Conservation (phyloP, 1,140 invertebrate genomes). For the Hypothenemus hampei region DNA sequence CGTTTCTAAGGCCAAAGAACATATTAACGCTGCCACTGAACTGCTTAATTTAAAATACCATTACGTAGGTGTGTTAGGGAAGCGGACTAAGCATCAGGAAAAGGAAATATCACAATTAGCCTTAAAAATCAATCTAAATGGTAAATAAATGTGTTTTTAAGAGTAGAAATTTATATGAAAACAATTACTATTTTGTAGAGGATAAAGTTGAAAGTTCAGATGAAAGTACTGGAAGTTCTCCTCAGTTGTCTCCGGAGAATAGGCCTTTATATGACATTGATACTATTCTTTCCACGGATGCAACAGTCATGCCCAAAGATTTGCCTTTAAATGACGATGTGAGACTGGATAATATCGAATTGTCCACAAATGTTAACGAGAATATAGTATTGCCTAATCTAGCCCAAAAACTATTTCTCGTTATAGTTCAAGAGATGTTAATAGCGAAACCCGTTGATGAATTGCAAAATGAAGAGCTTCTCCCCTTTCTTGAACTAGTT, state of each 20-base stretch:
- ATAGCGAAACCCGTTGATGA: slow-evolving; percentile 72
- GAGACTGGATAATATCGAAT: slow-evolving; percentile 71
- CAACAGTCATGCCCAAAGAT: slow-evolving; percentile 57
- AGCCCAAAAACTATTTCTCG: slow-evolving; percentile 75
- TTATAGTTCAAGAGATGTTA: slow-evolving; percentile 62
- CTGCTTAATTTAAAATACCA: slow-evolving; percentile 61
- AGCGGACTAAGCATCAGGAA: slow-evolving; percentile 83
- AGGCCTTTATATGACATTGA: slow-evolving; percentile 11
- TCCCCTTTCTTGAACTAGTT: slow-evolving; percentile 69
- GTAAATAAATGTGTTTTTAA: slow-evolving; percentile 5
- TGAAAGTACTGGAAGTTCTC: not conserved
- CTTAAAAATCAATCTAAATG: slow-evolving; percentile 17
- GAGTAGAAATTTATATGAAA: not conserved
- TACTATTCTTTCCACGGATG: slow-evolving; percentile 33
- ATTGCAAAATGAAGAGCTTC: slow-evolving; percentile 71
- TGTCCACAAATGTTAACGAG: slow-evolving; percentile 52
- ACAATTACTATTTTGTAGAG: not conserved
- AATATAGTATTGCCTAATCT: slow-evolving; percentile 58
- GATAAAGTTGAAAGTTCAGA: slow-evolving; percentile 3
- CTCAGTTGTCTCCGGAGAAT: not conserved
- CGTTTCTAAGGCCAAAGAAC: slow-evolving; percentile 60
- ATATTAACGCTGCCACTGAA: slow-evolving; percentile 58
- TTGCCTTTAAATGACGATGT: slow-evolving; percentile 78
- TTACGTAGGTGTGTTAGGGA: slow-evolving; percentile 70
- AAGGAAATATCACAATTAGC: slow-evolving; percentile 72